Evolutionary conservation across 2,888 invertebrate species (phyloP), one percentile per base, ranked within the genome.

Genomic region (Rotaria socialis): DNA sequence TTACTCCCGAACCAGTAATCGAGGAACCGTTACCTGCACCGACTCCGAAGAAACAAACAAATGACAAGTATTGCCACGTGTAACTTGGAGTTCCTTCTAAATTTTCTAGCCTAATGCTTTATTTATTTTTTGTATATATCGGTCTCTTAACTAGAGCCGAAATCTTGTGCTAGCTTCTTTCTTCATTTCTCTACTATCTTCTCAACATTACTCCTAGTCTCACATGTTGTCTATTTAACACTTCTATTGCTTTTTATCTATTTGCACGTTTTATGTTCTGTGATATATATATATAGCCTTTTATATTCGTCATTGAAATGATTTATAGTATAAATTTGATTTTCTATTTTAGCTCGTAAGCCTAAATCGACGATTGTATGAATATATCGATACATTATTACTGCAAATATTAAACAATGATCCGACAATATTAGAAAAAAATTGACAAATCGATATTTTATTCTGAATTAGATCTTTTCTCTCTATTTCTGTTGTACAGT

Each of bases 31-130:
- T 47, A 16, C 1, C 35, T 11, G 35, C 5, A 47, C 24, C 47
- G 16, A 80, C 16, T 8, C 24, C 47, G 22, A 80, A 22, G 7
- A 24, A 8, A 8, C 41, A 80, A 6, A 35, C 67, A 67, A 47
- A 80, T 47, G 75, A 80, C 75, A 80, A 80, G 75, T 80, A 80
- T 24, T 80, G 75, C 14, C 75, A 41, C 75, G 43, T 80, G 75
- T 80, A 80, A 80, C 47, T 41, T 43, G 10, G 8, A 24, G 2
- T 22, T 80, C 14, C 22, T 80, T 24, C 50, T 50, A 11, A 14
- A 50, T 6, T 10, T 80, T 80, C 16, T 6, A 43, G 47, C 75
- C 47, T 80, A 22, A 47, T 41, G 41, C 47, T 67, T 55, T 16
- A 2, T 35, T 35, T 35, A 35, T 35, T 35, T 35, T 35, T 35